phyloP scores from a whole-genome alignment of 2,113 vertebrate species.

The Apodemus speciosus region DNA sequence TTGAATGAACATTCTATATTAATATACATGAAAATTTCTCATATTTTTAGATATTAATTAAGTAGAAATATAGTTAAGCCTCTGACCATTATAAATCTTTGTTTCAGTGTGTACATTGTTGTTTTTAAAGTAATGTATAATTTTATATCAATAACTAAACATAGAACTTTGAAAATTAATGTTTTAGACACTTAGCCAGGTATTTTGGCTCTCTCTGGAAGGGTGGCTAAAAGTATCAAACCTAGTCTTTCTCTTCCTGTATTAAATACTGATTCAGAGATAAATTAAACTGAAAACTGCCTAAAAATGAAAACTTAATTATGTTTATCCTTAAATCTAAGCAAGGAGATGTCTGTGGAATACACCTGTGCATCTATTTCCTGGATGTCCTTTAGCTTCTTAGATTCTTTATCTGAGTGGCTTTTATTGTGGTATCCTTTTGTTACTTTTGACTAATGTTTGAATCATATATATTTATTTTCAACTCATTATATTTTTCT shows the following conservation, averaged over 20 bases:
- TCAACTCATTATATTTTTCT: background rate
- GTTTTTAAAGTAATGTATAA: slow-evolving; percentile 61
- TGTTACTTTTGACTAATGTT: background rate
- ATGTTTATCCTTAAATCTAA: background rate
- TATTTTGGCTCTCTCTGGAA: background rate
- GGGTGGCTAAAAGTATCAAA: background rate
- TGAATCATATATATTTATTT: background rate
- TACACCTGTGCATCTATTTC: background rate
- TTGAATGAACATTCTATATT: slow-evolving; percentile 22
- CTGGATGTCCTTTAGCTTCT: background rate
- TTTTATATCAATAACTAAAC: slow-evolving; percentile 69
- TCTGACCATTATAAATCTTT: slow-evolving; percentile 73
- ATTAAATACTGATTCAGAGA: background rate
- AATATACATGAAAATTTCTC: slow-evolving; percentile 14
- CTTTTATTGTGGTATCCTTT: background rate
- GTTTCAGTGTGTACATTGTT: slow-evolving; percentile 80
- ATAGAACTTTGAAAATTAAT: background rate
- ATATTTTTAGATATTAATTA: slow-evolving; percentile 55
- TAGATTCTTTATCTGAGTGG: background rate
- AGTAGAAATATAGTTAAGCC: slow-evolving; percentile 38
- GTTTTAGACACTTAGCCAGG: background rate
- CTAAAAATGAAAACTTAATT: background rate
- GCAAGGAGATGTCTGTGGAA: background rate
- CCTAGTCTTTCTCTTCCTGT: background rate
- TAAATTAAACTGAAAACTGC: background rate